Conservation (phyloP, 2,797 vertebrate genomes). For the Amblyraja radiata region DNA sequence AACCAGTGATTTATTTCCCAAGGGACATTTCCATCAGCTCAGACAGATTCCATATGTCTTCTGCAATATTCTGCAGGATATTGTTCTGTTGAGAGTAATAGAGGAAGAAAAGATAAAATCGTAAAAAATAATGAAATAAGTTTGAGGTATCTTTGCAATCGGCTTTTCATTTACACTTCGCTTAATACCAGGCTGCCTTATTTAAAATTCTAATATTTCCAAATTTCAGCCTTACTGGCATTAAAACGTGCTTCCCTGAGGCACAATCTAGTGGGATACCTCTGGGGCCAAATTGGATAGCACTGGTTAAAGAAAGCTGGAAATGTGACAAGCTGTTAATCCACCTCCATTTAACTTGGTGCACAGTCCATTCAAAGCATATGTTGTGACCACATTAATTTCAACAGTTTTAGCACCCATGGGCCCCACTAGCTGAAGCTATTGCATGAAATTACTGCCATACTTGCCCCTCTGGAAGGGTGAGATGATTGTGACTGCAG, state of each 20-base stretch:
- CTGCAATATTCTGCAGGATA: background rate
- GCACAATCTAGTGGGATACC: background rate
- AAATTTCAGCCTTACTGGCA: background rate
- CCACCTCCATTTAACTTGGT: too few species aligned
- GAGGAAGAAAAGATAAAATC: background rate
- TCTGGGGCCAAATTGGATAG: too few species aligned
- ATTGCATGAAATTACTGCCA: too few species aligned
- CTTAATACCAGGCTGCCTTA: background rate
- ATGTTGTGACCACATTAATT: too few species aligned
- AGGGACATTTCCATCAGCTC: background rate
- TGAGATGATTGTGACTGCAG: too few species aligned
- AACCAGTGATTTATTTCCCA: background rate
- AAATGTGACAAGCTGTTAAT: too few species aligned
- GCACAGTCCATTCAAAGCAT: too few species aligned
- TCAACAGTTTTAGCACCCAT: too few species aligned
- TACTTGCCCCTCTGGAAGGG: too few species aligned
- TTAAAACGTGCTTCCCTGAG: background rate
- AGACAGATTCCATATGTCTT: background rate
- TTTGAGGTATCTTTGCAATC: background rate
- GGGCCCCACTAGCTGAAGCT: too few species aligned
- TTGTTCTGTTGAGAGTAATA: background rate
- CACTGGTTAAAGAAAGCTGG: too few species aligned
- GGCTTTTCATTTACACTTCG: background rate
- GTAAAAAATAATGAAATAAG: background rate
- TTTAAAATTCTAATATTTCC: background rate